Evolutionary conservation across 2,797 vertebrate genomes (phyloP), one percentile per base, ranked within the genome.

Genomic region (Furcifer pardalis): DNA sequence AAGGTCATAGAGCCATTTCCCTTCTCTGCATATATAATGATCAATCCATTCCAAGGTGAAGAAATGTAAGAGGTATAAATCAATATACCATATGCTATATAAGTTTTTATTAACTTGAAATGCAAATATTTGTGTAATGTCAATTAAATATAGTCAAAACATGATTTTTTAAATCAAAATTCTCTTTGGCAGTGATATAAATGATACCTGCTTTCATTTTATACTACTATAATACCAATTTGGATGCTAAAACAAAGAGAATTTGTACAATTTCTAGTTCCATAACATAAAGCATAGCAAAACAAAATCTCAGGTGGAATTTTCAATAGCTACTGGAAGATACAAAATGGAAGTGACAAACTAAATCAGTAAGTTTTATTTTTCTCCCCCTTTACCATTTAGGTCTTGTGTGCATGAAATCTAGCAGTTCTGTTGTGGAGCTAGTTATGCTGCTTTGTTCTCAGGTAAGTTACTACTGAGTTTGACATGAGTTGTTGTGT

Each of bases 401-500:
- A 99, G 98, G 98, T 94, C 94, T 99, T 94, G 97, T 98, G 93
- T 99, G 98, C 86, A 98, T 99, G 97, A 99, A 98, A 96, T 98
- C 98, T 75, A 99, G 98, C 96, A 99, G 98, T 94, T 99, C 98
- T 5, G 98, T 99, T 90, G 98, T 99, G 95, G 98, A 99, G 92
- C 95, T 99, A 93, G 98, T 99, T 94, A 99, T 99, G 98, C 97
- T 99, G 12, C 97, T 99, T 87, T 99, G 98, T 94, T 99, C 98
- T 92, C 98, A 99, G 98, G 98, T 97, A 95, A 44, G 84, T 82
- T 86, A 62, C 72, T 69, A 40, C 19, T 85, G 46, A 35, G 27
- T 68, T 74, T 37, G 80, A 62, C 69, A 49, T 77, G 27, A 68
- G 35, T 44, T 56, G 52, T 56, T n/a, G 52, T 56, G 52, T 56